phyloP scores from a whole-genome alignment of 2,113 vertebrate species.

The Podarcis muralis region DNA sequence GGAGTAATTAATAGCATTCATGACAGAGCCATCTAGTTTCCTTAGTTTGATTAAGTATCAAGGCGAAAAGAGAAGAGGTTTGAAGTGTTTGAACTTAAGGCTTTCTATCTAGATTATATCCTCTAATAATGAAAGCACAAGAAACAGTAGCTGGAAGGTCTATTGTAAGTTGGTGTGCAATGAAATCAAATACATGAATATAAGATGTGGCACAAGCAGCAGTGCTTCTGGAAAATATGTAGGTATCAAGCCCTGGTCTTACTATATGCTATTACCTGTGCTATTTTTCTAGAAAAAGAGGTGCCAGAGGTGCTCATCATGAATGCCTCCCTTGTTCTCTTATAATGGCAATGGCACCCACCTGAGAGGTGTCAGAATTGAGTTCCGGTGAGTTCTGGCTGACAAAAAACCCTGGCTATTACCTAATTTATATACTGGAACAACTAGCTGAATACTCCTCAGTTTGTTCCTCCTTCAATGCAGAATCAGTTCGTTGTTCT shows the following conservation, averaged over 20 bases:
- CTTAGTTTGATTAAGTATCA: background rate
- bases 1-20: background rate
- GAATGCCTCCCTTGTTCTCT: too few species aligned
- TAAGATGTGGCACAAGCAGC: background rate
- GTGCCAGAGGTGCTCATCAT: too few species aligned
- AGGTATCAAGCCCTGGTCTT: background rate
- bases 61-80: background rate
- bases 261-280: background rate
- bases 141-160: background rate
- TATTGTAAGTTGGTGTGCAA: background rate
- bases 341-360: too few species aligned
- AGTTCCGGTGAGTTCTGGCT: too few species aligned
- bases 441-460: background rate
- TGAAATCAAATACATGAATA: constrained; percentile 1
- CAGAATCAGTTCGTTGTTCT: background rate
- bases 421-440: background rate
- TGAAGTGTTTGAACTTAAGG: background rate
- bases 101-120: background rate
- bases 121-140: background rate
- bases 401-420: background rate
- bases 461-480: background rate
- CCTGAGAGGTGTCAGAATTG: too few species aligned
- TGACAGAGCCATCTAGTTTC: background rate
- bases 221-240: background rate
- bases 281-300: too few species aligned